Conservation (phyloP, 2,888 invertebrate species). For the Actias luna region DNA sequence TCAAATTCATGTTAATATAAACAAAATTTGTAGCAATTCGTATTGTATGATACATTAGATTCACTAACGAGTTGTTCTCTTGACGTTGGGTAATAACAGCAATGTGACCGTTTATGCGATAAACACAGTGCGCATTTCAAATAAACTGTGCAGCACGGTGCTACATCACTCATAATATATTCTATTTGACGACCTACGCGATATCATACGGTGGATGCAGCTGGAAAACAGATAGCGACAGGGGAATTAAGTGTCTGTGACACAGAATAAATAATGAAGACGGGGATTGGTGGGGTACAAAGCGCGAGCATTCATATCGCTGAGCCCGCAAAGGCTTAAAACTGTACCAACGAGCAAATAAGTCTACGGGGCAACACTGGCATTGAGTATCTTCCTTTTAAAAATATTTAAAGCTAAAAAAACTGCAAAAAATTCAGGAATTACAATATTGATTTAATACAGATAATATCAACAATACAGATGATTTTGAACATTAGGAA, state of each 20-base stretch:
- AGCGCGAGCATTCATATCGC: constrained; percentile 42
- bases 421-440: too few relatives aligned
- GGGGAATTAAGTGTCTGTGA: constrained; percentile 36
- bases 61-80: constrained; percentile 30
- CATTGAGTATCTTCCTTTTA: constrained; percentile 17
- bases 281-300: constrained; percentile 41
- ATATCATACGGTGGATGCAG: constrained; percentile 22
- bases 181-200: constrained; percentile 30
- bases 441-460: too few relatives aligned
- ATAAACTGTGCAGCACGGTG: constrained; percentile 17
- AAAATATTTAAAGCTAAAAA: too few relatives aligned
- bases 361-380: constrained; percentile 28
- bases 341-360: constrained; percentile 44
- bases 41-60: constrained; percentile 30
- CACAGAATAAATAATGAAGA: constrained; percentile 51
- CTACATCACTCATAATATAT: constrained; percentile 28
- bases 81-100: constrained; percentile 27
- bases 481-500: too few relatives aligned
- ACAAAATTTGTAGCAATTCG: constrained; percentile 36
- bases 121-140: constrained; percentile 23
- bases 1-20: constrained; percentile 34
- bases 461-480: too few relatives aligned
- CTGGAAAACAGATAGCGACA: constrained; percentile 31
- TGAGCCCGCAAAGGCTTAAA: constrained; percentile 41
- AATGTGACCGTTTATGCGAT: constrained; percentile 31